These are phyloP conservation scores for Ophiothrix spiculata DNA, from an alignment of 35 echinoderm and acorn worm species.

Conservation along the genomic window DNA sequence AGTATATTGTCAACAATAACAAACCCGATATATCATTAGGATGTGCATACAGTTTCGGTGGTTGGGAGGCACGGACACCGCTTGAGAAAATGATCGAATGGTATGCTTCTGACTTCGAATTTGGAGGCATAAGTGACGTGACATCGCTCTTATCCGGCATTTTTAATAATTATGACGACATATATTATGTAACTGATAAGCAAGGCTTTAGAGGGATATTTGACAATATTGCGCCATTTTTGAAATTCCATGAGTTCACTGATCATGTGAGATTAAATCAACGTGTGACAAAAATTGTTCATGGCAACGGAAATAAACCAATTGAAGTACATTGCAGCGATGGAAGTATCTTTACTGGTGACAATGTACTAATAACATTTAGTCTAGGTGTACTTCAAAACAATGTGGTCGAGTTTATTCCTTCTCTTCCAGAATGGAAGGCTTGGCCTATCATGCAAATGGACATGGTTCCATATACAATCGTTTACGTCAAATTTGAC, in stretches of 20 bases:
- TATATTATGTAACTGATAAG: not conserved
- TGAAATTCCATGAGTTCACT: not conserved
- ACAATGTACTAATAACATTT: slow-evolving; percentile 33
- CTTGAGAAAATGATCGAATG: slow-evolving; percentile 32
- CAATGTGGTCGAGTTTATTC: slow-evolving; percentile 30
- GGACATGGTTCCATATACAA: slow-evolving; percentile 4
- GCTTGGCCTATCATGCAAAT: not conserved
- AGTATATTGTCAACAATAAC: too few species aligned
- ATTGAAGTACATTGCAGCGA: slow-evolving; percentile 21
- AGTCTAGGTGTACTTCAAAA: slow-evolving; percentile 40
- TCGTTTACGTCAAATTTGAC: slow-evolving; percentile 38
- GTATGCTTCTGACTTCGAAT: slow-evolving; percentile 31
- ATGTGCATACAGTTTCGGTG: slow-evolving; percentile 20
- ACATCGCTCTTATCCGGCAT: too few species aligned
- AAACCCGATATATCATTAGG: slow-evolving; percentile 40
- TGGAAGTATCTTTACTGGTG: slow-evolving; percentile 7
- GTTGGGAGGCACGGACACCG: slow-evolving; percentile 14
- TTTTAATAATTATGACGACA: not conserved
- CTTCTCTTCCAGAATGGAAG: slow-evolving; percentile 57
- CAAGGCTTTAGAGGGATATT: not conserved
- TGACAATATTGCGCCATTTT: not conserved
- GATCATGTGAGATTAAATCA: slow-evolving; percentile 13
- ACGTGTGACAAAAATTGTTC: slow-evolving; percentile 15
- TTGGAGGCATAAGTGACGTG: too few species aligned
- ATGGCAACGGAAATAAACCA: not conserved